Percentiles rank a stretch among this genome's conserved stretches.
These are phyloP conservation scores for Drosophila sucinea DNA, from an alignment of 1,140 invertebrate species.

Conservation along the genomic window DNA sequence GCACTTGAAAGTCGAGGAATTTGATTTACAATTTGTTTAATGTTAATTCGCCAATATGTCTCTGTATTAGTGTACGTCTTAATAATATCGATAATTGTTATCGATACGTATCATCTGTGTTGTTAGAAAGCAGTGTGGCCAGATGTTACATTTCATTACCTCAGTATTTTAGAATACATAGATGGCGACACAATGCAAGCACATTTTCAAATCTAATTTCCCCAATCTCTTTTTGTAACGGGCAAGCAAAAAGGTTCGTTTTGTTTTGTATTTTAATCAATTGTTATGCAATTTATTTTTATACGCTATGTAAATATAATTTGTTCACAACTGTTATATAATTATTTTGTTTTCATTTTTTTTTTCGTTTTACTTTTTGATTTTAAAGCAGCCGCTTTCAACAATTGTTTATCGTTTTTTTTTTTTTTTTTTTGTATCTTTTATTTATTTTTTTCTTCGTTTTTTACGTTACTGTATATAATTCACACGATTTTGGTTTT, in stretches of 20 bases:
- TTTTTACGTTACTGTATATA: constrained; percentile 58
- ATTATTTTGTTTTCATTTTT: constrained; percentile 58
- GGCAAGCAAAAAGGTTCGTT: neutral
- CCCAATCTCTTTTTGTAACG: neutral
- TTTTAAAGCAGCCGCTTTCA: constrained; percentile 75
- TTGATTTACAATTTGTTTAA: neutral
- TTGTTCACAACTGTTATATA: constrained; percentile 81
- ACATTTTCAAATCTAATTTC: neutral
- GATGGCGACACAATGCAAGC: neutral
- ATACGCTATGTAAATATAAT: constrained; percentile 81
- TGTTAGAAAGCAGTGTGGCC: neutral
- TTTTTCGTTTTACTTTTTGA: constrained; percentile 55
- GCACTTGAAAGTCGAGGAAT: neutral
- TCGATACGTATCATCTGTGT: neutral
- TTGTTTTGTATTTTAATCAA: constrained; percentile 66
- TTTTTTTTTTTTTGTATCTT: constrained; percentile 37
- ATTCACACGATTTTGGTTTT: constrained; percentile 49
- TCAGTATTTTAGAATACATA: neutral
- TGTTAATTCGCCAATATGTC: constrained; percentile 8
- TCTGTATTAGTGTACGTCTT: constrained; percentile 6
- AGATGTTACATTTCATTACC: too few species aligned
- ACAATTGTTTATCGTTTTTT: constrained; percentile 58
- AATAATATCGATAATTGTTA: neutral
- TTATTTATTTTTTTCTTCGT: constrained; percentile 37
- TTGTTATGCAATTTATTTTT: constrained; percentile 80